phyloP scores from a whole-genome alignment of 2,797 vertebrate genomes.

The Pipistrellus pygmaeus region DNA sequence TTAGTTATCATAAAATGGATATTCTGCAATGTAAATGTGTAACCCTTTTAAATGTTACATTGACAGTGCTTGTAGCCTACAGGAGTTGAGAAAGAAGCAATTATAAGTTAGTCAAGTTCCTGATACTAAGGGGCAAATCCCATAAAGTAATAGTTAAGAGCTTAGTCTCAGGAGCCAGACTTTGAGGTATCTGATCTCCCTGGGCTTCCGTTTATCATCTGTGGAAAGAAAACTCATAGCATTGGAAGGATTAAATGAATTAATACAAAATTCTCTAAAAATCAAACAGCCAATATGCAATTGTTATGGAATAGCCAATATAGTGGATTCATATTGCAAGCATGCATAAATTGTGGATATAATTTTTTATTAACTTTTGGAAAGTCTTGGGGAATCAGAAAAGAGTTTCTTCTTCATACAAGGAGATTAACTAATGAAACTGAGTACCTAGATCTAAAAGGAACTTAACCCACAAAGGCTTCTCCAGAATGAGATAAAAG shows the following conservation, averaged over 20 bases:
- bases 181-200: not conserved
- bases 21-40: not conserved
- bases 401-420: conserved; percentile 35
- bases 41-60: not conserved
- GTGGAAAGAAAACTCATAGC: not conserved
- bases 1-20: conserved; percentile 6
- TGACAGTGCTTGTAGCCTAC: not conserved
- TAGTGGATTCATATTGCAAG: not conserved
- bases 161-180: not conserved
- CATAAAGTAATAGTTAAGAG: not conserved
- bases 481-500: conserved; percentile 30
- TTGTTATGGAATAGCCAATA: not conserved
- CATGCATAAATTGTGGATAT: not conserved
- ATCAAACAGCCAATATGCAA: not conserved
- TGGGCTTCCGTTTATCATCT: not conserved
- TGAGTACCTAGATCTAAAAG: conserved; percentile 29
- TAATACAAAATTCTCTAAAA: not conserved
- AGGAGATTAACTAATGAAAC: conserved; percentile 30
- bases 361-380: not conserved
- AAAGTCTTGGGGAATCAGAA: conserved; percentile 2
- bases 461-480: not conserved
- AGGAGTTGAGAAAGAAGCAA: not conserved
- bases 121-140: not conserved
- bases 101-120: not conserved
- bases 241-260: not conserved